phyloP scores from a whole-genome alignment of 2,888 invertebrate genomes.

The Anthophora plumipes region DNA sequence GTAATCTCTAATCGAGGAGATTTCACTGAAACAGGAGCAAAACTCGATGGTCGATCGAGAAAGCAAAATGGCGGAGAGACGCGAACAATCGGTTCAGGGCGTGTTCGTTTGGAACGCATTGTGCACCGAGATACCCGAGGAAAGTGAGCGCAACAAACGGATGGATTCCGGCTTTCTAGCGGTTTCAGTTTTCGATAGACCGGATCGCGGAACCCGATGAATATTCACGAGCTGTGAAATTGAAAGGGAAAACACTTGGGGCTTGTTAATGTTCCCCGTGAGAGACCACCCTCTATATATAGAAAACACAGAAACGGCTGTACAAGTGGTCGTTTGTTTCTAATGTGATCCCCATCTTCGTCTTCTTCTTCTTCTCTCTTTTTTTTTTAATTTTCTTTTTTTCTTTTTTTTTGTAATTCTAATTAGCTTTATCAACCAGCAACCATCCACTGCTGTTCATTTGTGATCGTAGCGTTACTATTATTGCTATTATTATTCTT shows the following conservation, averaged over 20 bases:
- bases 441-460: slow-evolving; percentile 16
- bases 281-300: no score
- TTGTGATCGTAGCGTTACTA: slow-evolving; percentile 38
- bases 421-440: slow-evolving; percentile 17
- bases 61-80: slow-evolving; percentile 19
- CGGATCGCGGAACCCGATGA: slow-evolving; percentile 28
- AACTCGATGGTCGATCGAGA: neutral
- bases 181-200: slow-evolving; percentile 54
- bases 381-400: neutral
- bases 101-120: slow-evolving; percentile 29
- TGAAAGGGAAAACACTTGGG: slow-evolving; percentile 2
- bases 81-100: neutral
- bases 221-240: slow-evolving; percentile 24
- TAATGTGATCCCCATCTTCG: slow-evolving; percentile 11
- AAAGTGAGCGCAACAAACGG: no score
- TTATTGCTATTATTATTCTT: no score
- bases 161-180: slow-evolving; percentile 55
- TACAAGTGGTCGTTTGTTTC: neutral
- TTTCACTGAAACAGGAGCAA: slow-evolving; percentile 4
- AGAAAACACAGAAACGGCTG: no score
- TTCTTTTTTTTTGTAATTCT: neutral
- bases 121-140: slow-evolving; percentile 27
- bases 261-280: no score
- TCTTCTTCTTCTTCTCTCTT: no score
- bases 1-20: neutral